phyloP scores from a whole-genome alignment of 2,113 vertebrate species.

The Pantherophis guttatus region DNA sequence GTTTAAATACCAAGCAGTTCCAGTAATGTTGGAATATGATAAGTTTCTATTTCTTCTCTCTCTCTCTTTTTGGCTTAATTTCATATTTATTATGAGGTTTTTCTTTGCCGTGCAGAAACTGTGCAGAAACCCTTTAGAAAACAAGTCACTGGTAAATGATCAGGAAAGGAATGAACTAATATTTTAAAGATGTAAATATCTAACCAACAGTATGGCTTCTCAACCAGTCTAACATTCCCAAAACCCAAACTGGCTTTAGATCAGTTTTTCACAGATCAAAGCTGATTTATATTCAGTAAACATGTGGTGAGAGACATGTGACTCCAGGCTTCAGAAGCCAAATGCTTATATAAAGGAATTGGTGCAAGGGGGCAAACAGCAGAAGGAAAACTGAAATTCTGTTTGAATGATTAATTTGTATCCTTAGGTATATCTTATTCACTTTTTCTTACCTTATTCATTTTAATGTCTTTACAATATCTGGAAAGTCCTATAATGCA shows the following conservation, averaged over 20 bases:
- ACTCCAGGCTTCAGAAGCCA: background rate
- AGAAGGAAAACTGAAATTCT: background rate
- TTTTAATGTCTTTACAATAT: background rate
- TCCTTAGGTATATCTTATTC: background rate
- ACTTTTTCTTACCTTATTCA: background rate
- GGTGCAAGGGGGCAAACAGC: background rate
- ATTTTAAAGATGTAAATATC: background rate
- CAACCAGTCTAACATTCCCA: too few relatives aligned
- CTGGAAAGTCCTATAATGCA: background rate
- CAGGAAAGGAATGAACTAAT: background rate
- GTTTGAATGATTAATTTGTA: background rate
- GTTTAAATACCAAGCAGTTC: slow-evolving; percentile 47
- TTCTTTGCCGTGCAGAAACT: background rate
- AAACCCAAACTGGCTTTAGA: background rate
- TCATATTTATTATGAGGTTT: background rate
- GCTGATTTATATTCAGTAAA: background rate
- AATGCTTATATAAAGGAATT: background rate
- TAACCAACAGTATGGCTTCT: background rate
- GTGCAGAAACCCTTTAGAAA: background rate
- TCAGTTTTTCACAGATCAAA: background rate
- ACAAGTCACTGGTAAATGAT: background rate
- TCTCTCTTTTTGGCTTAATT: background rate
- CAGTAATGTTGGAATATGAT: slow-evolving; percentile 17
- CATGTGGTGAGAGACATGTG: background rate
- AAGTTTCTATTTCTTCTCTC: background rate